Percentiles rank a stretch among this genome's conserved stretches.
Conservation (phyloP, 2,113 vertebrate species). For the Danionella cerebrum region DNA sequence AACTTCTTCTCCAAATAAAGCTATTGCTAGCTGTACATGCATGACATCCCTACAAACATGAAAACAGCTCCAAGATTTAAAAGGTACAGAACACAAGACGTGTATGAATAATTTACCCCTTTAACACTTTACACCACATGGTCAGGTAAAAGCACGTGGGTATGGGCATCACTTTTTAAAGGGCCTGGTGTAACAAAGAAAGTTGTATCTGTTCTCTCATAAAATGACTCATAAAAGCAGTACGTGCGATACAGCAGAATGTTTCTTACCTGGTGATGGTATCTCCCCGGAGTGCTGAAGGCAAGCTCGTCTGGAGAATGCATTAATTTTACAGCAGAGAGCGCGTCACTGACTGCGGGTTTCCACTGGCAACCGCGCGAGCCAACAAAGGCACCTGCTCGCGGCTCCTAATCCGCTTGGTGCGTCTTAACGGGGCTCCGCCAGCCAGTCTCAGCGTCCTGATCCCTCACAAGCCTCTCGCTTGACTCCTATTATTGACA, state of each 20-base stretch:
- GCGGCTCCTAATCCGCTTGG: slow-evolving; percentile 31
- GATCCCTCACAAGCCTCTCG: slow-evolving; percentile 26
- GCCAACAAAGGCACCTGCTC: slow-evolving; percentile 33
- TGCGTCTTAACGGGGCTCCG: slow-evolving; percentile 20
- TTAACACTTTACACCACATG: not conserved
- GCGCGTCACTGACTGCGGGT: slow-evolving; percentile 33
- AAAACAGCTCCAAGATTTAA: too few species aligned
- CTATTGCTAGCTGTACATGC: too few species aligned
- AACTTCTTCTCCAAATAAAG: too few species aligned
- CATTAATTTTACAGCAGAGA: slow-evolving; percentile 13
- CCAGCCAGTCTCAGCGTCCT: slow-evolving; percentile 14
- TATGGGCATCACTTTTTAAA: not conserved
- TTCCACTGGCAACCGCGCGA: slow-evolving; percentile 31
- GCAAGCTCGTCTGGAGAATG: not conserved
- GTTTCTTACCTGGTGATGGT: not conserved
- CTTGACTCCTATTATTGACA: slow-evolving; percentile 5
- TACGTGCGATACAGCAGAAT: not conserved
- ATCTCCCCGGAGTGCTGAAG: not conserved
- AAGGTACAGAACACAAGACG: not conserved
- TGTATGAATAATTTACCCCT: not conserved
- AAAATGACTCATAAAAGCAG: not conserved
- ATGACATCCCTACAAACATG: too few species aligned
- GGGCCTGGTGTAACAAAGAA: not conserved
- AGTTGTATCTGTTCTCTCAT: not conserved
- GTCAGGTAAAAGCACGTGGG: not conserved